These are phyloP conservation scores for Xylocopa sonorina DNA, from an alignment of 1,140 invertebrate genomes.

Conservation along the genomic window DNA sequence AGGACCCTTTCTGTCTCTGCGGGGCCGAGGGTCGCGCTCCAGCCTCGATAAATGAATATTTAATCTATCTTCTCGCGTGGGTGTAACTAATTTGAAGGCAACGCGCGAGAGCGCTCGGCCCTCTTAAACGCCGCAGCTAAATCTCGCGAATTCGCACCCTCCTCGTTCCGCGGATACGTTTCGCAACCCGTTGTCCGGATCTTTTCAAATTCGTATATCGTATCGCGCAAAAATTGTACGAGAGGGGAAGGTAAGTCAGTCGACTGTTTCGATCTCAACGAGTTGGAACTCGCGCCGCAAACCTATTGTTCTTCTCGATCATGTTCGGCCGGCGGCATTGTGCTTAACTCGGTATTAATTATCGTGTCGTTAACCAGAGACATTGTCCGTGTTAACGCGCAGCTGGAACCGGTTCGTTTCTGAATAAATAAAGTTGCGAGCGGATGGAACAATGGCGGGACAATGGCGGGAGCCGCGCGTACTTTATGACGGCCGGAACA, in stretches of 20 bases:
- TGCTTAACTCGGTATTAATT: constrained; percentile 35
- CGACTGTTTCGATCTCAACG: too few species aligned
- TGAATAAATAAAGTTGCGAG: constrained; percentile 22
- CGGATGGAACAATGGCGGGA: constrained; percentile 2
- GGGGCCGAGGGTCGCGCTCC: neutral
- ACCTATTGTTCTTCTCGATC: constrained; percentile 20
- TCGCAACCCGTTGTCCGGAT: too few species aligned
- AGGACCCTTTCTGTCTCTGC: too few species aligned
- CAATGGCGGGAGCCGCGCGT: neutral
- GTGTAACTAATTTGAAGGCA: constrained; percentile 76
- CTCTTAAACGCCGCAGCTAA: constrained; percentile 52
- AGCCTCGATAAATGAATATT: constrained; percentile 78
- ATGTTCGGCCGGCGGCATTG: constrained; percentile 8
- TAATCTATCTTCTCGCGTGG: constrained; percentile 80
- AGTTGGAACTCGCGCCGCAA: neutral
- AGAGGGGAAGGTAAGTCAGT: too few species aligned
- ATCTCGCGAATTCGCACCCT: constrained; percentile 53
- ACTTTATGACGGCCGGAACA: neutral
- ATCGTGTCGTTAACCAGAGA: constrained; percentile 29
- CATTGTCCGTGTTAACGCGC: constrained; percentile 12
- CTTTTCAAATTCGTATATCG: too few species aligned
- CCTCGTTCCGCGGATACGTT: neutral
- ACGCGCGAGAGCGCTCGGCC: constrained; percentile 47
- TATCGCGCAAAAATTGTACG: too few species aligned
- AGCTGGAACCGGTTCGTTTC: neutral